Conservation (phyloP, 2,797 vertebrate species). For the Parauchenoglanis punctatus region DNA sequence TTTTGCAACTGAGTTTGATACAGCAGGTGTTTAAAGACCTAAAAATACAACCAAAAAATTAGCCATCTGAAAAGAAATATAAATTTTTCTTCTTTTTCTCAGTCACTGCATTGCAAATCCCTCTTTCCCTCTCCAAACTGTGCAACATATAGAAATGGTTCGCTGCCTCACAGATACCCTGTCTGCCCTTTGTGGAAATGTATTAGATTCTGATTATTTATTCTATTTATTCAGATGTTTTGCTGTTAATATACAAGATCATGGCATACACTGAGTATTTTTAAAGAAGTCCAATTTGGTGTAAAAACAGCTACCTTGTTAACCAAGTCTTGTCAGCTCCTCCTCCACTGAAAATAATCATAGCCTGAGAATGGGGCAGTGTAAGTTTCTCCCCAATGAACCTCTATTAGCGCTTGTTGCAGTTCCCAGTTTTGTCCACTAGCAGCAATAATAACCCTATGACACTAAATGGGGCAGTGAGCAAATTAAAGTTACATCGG, state of each 20-base stretch:
- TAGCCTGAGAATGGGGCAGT: neutral
- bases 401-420: neutral
- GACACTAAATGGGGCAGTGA: neutral
- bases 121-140: neutral
- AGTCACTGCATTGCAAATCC: neutral
- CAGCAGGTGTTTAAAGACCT: neutral
- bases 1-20: neutral
- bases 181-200: neutral
- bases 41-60: neutral
- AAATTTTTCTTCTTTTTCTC: neutral
- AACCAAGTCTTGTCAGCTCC: neutral
- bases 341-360: neutral
- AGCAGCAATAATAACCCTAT: neutral
- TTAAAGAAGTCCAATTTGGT: neutral
- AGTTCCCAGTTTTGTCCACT: neutral
- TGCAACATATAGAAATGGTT: neutral
- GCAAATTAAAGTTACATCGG: neutral
- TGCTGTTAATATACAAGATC: neutral
- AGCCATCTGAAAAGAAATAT: neutral
- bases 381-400: neutral
- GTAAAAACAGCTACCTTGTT: neutral
- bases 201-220: neutral
- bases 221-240: neutral
- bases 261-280: neutral
- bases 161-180: neutral